Evolutionary conservation across 2,113 vertebrate species (phyloP), one percentile per base, ranked within the genome.

Genomic region (Sterna hirundo): DNA sequence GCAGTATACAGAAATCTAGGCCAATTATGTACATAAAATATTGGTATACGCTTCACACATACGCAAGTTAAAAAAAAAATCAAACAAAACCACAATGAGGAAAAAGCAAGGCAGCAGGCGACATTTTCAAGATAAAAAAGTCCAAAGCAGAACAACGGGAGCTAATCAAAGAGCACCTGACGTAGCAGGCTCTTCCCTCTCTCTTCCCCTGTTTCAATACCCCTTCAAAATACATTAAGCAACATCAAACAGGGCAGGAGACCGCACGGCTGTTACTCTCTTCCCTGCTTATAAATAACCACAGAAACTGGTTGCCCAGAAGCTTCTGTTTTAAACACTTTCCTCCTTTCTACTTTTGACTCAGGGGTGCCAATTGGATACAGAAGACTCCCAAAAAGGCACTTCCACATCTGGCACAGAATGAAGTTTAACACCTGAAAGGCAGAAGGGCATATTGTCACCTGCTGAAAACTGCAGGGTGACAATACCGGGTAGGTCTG

Each of bases 1-100:
- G 96, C 69, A 96, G 58, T 44, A 83, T 27, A 66, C 6, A 76
- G 90, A 83, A 96, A 90, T 81, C 52, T 44, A 89, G 9, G 88
- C 84, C 96, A 96, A 90, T 97, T 96, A 96, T 2, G 23, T 69
- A 57, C 49, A 74, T 94, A 96, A 83, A 91, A 88, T 91, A 93
- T 79, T 93, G 89, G 70, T 54, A 57, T 30, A 38, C 7, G 49
- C 84, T 89, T 87, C 76, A 66, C 60, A 55, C 15, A 52, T 19
- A 38, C 0, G 5, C 38, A 36, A 86, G 44, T 17, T 8, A 11
- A 13, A 80, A 64, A 68, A 74, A 49, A 44, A 58, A 55, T 13
- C 20, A 34, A 58, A 34, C 22, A 42, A 42, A 14, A 42, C 13
- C 32, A 12, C 38, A 93, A 42, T 1, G 52, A 88, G 49, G 65